Evolutionary conservation across 2,888 invertebrate genomes (phyloP).

Genomic region (Euplexia lucipara): DNA sequence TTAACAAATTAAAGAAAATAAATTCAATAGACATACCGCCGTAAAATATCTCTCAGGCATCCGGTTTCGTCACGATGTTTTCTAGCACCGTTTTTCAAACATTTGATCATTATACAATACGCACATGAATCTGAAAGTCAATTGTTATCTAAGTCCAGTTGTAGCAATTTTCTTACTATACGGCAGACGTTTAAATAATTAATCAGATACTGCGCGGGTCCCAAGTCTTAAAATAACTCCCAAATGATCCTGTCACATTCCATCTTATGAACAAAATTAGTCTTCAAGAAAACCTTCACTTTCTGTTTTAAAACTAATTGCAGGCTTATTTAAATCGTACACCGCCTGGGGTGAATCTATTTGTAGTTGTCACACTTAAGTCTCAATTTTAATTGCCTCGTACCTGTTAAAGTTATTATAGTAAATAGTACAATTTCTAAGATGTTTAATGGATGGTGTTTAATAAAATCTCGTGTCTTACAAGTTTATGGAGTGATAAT

Average conservation of each 20-base stretch:
- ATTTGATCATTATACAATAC: no score
- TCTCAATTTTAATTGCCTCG: slow-evolving; percentile 56
- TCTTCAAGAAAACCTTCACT: slow-evolving; percentile 36
- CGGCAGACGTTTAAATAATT: no score
- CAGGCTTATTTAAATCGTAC: slow-evolving; percentile 48
- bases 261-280: slow-evolving; percentile 24
- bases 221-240: neutral
- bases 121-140: no score
- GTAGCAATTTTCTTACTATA: no score
- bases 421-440: slow-evolving; percentile 30
- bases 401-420: slow-evolving; percentile 29
- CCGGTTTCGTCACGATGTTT: no score
- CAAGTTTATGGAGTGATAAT: neutral
- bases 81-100: no score
- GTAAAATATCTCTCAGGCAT: no score
- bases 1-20: no score
- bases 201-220: neutral
- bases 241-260: slow-evolving; percentile 19
- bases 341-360: slow-evolving; percentile 50
- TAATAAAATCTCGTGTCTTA: slow-evolving; percentile 10
- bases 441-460: slow-evolving; percentile 6
- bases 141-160: no score
- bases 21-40: no score
- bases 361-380: slow-evolving; percentile 56
- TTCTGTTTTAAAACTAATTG: slow-evolving; percentile 48